A percentile compares a stretch with the other conserved stretches of the same genome.
Evolutionary conservation across 2,888 invertebrate species (phyloP).

Genomic region (Oxycera nigricornis): DNA sequence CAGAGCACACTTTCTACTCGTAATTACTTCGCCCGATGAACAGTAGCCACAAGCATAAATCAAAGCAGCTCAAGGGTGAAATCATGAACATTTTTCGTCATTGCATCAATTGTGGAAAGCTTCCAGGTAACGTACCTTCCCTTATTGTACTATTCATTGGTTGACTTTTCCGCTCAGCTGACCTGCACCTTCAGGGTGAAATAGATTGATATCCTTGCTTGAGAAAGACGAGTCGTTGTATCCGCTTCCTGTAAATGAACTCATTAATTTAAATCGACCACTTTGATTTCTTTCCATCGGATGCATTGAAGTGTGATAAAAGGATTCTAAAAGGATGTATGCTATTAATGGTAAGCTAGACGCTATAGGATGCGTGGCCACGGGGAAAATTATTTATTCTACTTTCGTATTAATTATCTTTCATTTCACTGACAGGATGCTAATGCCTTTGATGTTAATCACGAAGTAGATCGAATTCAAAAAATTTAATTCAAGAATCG

Average conservation of each 20-base stretch:
- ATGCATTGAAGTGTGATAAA: not conserved
- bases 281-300: not conserved
- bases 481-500: too few species aligned
- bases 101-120: not conserved
- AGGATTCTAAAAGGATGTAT: not conserved
- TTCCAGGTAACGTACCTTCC: not conserved
- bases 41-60: constrained; percentile 7
- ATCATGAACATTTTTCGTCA: not conserved
- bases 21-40: not conserved
- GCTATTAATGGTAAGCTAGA: too few species aligned
- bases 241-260: not conserved
- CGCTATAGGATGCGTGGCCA: too few species aligned
- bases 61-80: constrained; percentile 14
- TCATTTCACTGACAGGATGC: too few species aligned
- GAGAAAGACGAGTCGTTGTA: not conserved
- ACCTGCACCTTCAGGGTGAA: not conserved
- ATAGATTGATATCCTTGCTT: constrained; percentile 10
- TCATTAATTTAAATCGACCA: constrained; percentile 2
- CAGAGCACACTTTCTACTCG: not conserved
- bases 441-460: too few species aligned
- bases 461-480: too few species aligned
- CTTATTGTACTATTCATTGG: constrained; percentile 11
- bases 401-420: too few species aligned
- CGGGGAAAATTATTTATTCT: too few species aligned
- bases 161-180: not conserved